These are phyloP conservation scores for Uloborus plumipes DNA, from an alignment of 2,888 invertebrate genomes.

Conservation along the genomic window DNA sequence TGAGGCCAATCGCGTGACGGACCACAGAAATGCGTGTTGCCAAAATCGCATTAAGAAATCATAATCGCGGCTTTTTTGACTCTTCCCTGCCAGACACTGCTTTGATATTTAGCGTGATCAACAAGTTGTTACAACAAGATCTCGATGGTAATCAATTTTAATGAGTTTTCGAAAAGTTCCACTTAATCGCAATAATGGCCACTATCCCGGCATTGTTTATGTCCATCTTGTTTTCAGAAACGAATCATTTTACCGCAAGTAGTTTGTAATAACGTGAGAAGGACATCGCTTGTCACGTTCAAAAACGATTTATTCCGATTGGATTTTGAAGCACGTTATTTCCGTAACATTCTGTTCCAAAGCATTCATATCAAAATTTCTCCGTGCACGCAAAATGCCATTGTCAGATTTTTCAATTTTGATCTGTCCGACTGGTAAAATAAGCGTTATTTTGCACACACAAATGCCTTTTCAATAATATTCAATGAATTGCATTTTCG, in stretches of 20 bases:
- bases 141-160: conserved; percentile 44
- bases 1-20: background rate
- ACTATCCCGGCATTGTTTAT: background rate
- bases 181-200: conserved; percentile 5
- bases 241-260: background rate
- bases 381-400: background rate
- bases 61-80: conserved; percentile 15
- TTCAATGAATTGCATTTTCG: too few species aligned
- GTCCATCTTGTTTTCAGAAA: background rate
- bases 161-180: conserved; percentile 30
- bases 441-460: too few species aligned
- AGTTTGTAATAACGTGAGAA: conserved; percentile 1
- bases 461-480: too few species aligned
- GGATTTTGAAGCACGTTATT: too few species aligned
- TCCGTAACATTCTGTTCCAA: background rate
- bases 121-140: conserved; percentile 11
- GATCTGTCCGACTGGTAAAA: too few species aligned
- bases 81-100: background rate
- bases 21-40: conserved; percentile 9
- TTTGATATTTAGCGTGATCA: conserved; percentile 15
- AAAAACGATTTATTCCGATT: background rate
- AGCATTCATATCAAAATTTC: conserved; percentile 5
- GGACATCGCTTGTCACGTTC: background rate
- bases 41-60: conserved; percentile 12
- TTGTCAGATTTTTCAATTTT: too few species aligned